Percentiles rank a stretch among this genome's conserved stretches.
Conservation (phyloP, 2,797 vertebrate species). For the Eremophila alpestris region DNA sequence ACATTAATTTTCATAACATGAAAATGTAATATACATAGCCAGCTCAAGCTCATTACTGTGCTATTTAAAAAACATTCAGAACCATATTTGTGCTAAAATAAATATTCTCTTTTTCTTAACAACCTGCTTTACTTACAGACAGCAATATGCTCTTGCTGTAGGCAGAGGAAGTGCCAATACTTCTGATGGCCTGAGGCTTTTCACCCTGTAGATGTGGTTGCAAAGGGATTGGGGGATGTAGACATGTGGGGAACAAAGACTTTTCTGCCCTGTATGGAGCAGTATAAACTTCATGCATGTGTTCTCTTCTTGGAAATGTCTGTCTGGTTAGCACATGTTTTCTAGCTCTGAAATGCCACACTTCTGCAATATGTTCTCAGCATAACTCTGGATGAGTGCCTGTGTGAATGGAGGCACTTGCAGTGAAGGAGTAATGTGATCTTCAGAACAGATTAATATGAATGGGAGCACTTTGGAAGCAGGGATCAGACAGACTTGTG, state of each 20-base stretch:
- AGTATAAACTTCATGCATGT: slow-evolving; percentile 14
- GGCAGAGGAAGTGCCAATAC: not conserved
- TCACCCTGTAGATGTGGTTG: not conserved
- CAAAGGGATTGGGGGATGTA: not conserved
- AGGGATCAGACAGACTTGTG: not conserved
- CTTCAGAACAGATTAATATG: slow-evolving; percentile 13
- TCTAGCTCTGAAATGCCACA: not conserved
- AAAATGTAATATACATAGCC: not conserved
- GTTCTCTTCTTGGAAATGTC: not conserved
- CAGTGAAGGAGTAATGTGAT: not conserved
- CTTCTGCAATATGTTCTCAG: slow-evolving; percentile 41
- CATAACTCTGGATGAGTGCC: slow-evolving; percentile 24
- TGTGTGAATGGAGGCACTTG: not conserved
- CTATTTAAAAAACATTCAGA: slow-evolving; percentile 13
- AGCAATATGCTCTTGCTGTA: not conserved
- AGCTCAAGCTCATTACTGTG: slow-evolving; percentile 10
- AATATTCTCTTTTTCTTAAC: not conserved
- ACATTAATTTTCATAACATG: not conserved
- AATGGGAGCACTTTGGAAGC: not conserved
- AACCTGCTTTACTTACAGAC: not conserved
- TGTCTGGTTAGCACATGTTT: not conserved
- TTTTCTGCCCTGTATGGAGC: accelerated
- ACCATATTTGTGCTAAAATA: not conserved
- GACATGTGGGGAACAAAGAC: not conserved
- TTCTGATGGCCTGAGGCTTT: not conserved